Evolutionary conservation across 2,797 vertebrate genomes (phyloP), one percentile per base, ranked within the genome.

Genomic region (Arctocebus calabarensis): DNA sequence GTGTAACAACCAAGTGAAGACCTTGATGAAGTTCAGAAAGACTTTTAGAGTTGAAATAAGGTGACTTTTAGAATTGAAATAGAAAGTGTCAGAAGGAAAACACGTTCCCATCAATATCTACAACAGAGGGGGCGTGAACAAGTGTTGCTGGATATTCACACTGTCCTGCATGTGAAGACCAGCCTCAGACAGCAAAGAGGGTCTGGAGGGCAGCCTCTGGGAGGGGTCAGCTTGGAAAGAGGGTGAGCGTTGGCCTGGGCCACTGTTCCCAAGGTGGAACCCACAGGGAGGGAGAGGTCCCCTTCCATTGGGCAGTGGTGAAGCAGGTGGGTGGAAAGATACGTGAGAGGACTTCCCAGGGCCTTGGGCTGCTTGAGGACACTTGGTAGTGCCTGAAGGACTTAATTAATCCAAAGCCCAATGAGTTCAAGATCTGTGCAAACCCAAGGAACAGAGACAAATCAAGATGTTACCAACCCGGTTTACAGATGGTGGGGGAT

Each of bases 1-100:
- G 48, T 52, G 3, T 52, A 73, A 25, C 75, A 57, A 90, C 25
- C 68, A n/a, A 0, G 12, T 64, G 96, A 95, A 90, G 87, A 84
- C 45, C 82, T 85, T 37, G 48, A 74, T 23, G n/a, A 94, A 62
- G 27, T 73, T 83, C 64, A 95, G 62, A 75, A 85, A 81, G 77
- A 64, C 48, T 29, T 66, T 66, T n/a, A n/a, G 64, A 82, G 66
- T 3, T 34, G 81, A 74, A 77, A 88, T 52, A 34, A 88, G 14
- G 48, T 52, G 77, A 59, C 48, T 29, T 66, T 66, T n/a, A n/a
- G 64, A 82, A 75, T 3, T 40, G 81, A 74, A 75, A 86, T 52
- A 34, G 85, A 73, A 74, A 37, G 11, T 37, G 23, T 68, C 79
- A 32, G 66, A 71, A 81, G 32, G 71, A 62, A 87, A 90, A 66